Conservation (phyloP, 1,140 invertebrate genomes). For the Cyrtorhinus lividipennis region DNA sequence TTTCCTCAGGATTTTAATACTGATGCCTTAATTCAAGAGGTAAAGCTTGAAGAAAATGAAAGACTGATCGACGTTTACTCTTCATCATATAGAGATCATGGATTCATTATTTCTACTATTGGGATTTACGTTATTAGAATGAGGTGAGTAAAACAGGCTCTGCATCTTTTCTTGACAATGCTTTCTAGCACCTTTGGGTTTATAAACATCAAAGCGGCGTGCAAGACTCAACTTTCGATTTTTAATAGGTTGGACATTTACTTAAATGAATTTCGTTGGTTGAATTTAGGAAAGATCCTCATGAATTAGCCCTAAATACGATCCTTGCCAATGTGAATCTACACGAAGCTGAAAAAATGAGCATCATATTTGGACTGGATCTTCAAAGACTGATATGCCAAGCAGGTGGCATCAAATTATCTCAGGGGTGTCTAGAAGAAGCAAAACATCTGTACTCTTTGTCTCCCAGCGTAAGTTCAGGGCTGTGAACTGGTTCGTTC, state of each 20-base stretch:
- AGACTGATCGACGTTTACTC: background rate
- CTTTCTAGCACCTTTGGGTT: no score
- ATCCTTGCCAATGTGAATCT: slow-evolving; percentile 39
- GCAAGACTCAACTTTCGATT: no score
- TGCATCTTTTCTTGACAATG: no score
- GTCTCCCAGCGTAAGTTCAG: slow-evolving; percentile 32
- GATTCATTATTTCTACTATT: background rate
- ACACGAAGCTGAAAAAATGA: slow-evolving; percentile 39
- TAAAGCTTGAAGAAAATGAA: background rate
- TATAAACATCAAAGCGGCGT: no score
- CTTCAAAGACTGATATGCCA: slow-evolving; percentile 52
- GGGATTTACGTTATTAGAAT: background rate
- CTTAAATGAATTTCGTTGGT: no score
- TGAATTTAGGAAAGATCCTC: slow-evolving; percentile 23
- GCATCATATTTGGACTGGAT: slow-evolving; percentile 46
- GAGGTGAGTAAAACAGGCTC: background rate
- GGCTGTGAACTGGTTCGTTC: no score
- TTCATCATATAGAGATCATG: background rate
- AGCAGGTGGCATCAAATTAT: slow-evolving; percentile 53
- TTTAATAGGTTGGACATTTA: no score
- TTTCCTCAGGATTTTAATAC: background rate
- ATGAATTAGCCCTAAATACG: slow-evolving; percentile 49
- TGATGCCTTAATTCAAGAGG: background rate
- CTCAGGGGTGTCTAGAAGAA: slow-evolving; percentile 43
- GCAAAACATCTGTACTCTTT: slow-evolving; percentile 41